These are phyloP conservation scores for Ceratina australensis DNA, from an alignment of 1,140 invertebrate genomes.

Conservation along the genomic window DNA sequence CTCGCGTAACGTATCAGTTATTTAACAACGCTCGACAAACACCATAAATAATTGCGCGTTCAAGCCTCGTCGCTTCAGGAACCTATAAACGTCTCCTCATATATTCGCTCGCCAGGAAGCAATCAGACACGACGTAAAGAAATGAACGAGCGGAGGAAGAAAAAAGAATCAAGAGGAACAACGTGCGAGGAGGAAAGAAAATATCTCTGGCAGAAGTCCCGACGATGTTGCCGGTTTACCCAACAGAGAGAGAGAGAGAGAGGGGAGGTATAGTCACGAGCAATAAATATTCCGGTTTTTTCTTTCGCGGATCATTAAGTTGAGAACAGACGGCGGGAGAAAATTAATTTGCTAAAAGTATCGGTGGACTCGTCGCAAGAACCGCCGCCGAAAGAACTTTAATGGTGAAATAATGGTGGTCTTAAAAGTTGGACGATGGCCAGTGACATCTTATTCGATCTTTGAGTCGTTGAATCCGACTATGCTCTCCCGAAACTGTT, in stretches of 20 bases:
- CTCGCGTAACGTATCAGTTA: constrained; percentile 57
- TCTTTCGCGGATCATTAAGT: constrained; percentile 67
- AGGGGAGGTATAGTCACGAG: constrained; percentile 31
- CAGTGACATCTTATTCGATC: constrained; percentile 55
- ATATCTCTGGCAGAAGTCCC: constrained; percentile 61
- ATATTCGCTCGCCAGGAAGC: constrained; percentile 58
- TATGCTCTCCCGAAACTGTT: neutral
- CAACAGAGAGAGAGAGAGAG: constrained; percentile 9
- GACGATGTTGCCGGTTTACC: constrained; percentile 9
- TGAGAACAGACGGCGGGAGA: constrained; percentile 57
- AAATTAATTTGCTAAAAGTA: constrained; percentile 71
- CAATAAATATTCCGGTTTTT: constrained; percentile 67
- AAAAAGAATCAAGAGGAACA: neutral
- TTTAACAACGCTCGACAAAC: constrained; percentile 61
- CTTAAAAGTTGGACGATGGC: constrained; percentile 59
- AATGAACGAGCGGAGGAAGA: constrained; percentile 10
- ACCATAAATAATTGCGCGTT: constrained; percentile 59
- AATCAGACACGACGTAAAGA: constrained; percentile 60
- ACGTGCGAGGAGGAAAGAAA: constrained; percentile 23
- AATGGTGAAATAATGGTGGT: constrained; percentile 67
- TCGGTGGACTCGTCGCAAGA: constrained; percentile 46
- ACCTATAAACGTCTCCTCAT: constrained; percentile 64
- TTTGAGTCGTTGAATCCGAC: constrained; percentile 19
- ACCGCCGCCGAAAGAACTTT: constrained; percentile 54
- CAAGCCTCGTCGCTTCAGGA: constrained; percentile 39